phyloP scores from a whole-genome alignment of 2,113 vertebrate species.

The Rhipidura dahli region DNA sequence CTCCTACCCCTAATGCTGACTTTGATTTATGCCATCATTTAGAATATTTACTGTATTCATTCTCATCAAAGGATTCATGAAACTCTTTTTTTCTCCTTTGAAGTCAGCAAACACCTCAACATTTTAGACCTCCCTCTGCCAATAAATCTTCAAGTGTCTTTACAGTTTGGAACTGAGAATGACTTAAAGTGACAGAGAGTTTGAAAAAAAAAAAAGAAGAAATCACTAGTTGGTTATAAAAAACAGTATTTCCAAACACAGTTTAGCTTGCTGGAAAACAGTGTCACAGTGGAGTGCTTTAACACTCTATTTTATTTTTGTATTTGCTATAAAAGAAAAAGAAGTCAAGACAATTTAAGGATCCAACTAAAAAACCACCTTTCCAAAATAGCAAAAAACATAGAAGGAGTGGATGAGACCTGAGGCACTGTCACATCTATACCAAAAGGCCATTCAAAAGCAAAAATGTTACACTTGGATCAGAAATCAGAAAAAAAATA shows the following conservation, averaged over 20 bases:
- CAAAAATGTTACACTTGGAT: neutral
- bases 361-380: neutral
- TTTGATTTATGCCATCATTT: conserved; percentile 15
- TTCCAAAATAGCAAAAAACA: neutral
- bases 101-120: neutral
- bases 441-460: neutral
- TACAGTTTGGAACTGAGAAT: neutral
- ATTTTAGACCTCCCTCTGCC: neutral
- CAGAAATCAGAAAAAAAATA: neutral
- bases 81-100: neutral
- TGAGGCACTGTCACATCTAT: neutral
- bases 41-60: neutral
- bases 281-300: neutral
- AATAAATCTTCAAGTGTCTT: neutral
- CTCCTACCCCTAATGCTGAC: neutral
- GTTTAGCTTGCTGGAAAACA: neutral
- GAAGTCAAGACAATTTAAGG: neutral
- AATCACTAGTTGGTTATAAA: neutral
- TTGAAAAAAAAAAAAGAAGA: neutral
- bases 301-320: neutral
- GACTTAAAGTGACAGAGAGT: neutral
- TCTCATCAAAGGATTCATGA: neutral
- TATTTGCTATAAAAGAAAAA: neutral
- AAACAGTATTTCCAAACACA: neutral
- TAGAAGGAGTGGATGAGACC: neutral